Percentiles rank a stretch among this genome's conserved stretches.
Conservation (phyloP, 2,113 vertebrate genomes). For the Grammomys surdaster region DNA sequence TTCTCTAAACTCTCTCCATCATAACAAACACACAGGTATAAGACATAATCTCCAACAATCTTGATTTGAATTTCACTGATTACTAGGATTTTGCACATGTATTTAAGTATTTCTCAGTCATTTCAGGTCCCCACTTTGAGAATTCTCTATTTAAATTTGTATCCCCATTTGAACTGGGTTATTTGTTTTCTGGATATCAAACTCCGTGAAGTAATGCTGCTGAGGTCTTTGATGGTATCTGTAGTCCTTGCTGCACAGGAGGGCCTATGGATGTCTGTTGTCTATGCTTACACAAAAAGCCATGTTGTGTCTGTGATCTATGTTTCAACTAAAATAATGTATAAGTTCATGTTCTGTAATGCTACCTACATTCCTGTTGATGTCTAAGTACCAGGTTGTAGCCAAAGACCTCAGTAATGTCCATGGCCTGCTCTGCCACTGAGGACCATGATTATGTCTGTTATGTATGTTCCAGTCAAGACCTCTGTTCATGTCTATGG, state of each 20-base stretch:
- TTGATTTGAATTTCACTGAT: background rate
- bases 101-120: background rate
- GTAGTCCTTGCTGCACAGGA: background rate
- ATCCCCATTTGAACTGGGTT: background rate
- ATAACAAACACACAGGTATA: background rate
- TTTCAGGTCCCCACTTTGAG: background rate
- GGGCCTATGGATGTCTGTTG: background rate
- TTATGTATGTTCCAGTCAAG: too few relatives aligned
- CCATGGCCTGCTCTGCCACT: background rate
- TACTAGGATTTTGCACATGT: background rate
- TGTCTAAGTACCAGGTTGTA: background rate
- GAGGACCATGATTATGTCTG: too few relatives aligned
- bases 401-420: background rate
- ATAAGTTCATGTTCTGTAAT: background rate
- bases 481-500: background rate
- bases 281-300: background rate
- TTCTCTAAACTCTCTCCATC: background rate
- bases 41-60: background rate
- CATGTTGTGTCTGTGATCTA: background rate
- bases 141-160: background rate
- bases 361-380: background rate
- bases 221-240: background rate
- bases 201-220: background rate
- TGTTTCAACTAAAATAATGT: background rate
- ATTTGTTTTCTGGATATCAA: background rate